Evolutionary conservation across 2,113 vertebrate genomes (phyloP), one percentile per base, ranked within the genome.

Genomic region (Strix uralensis): DNA sequence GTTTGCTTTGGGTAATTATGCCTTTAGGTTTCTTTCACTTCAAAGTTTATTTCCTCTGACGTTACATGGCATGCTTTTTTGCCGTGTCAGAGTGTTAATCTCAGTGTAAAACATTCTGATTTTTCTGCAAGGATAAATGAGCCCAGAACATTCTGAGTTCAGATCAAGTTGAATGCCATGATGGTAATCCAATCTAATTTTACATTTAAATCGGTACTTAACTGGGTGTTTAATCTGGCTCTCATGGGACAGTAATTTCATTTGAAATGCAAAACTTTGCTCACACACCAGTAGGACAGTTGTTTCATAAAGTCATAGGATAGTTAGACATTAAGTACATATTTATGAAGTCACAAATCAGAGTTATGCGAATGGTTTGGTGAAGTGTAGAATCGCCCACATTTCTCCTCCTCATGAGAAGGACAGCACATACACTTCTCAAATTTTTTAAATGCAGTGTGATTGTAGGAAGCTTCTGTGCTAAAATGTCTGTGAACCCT

Each of bases 21-120:
- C 90, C 87, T 97, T 97, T 97, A 57, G 13, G 61, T 92, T 91
- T 96, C 95, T 92, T 97, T 97, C 92, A 91, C 73, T 97, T 98
- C 94, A 94, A 97, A 96, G 93, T 96, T 97, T 97, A 97, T 98
- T 97, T 94, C 91, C 93, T 94, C 93, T 96, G 97, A 97, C 49
- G 36, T 93, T 97, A 89, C 32, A 75, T 51, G 78, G 70, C 44
- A 71, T 92, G 81, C 90, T 93, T 73, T 13, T 97, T 97, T 92
- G 93, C 88, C 87, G n/a, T 96, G 94, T 97, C 95, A 88, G 86
- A 89, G 65, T 91, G 70, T 96, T 97, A 96, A 97, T 97, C 94
- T 95, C 94, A 59, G 86, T 84, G 96, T 17, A 74, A 97, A 98
- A 92, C 15, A 65, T 82, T 83, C 85, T 92, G 96, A 87, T 96